Evolutionary conservation across 2,797 vertebrate genomes (phyloP).

Genomic region (Crocidura indochinensis): DNA sequence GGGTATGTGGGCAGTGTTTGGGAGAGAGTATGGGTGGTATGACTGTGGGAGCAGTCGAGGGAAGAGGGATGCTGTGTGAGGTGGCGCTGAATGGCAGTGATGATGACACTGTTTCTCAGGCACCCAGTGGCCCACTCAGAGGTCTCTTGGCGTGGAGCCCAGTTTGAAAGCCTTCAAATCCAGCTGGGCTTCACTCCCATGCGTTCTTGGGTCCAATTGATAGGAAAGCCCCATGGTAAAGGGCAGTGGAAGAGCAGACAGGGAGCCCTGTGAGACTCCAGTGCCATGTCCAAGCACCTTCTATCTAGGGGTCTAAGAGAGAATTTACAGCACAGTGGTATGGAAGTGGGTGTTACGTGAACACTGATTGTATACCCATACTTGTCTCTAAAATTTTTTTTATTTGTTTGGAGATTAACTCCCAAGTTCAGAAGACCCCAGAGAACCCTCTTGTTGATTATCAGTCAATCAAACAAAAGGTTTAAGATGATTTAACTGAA

Average conservation of each 20-base stretch:
- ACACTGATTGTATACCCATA: no score
- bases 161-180: neutral
- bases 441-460: no score
- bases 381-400: neutral
- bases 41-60: neutral
- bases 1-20: neutral
- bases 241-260: accelerated
- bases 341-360: neutral
- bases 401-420: neutral
- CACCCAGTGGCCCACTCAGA: accelerated
- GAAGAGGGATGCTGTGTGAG: neutral
- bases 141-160: neutral
- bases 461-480: no score
- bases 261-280: no score
- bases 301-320: accelerated
- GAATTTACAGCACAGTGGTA: neutral
- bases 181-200: neutral
- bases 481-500: no score
- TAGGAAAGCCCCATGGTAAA: accelerated
- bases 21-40: neutral
- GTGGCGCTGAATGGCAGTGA: accelerated
- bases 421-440: neutral
- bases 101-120: accelerated
- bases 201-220: no score
- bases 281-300: neutral